Percentiles rank a stretch among this genome's conserved stretches.
phyloP scores from a whole-genome alignment of 2,113 vertebrate species.

The Camelus dromedarius region DNA sequence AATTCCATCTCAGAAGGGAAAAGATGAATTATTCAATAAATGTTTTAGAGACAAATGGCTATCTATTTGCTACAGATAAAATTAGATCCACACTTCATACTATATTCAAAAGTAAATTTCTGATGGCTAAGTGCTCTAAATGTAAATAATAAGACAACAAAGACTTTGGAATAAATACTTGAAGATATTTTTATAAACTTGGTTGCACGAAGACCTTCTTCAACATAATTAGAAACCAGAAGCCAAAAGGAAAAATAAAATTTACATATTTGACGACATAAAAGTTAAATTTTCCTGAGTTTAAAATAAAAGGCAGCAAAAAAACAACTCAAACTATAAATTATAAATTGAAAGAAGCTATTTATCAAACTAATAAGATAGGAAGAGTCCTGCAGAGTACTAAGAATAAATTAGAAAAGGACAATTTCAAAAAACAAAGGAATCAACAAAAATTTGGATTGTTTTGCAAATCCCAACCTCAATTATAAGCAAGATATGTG shows the following conservation, averaged over 20 bases:
- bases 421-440: background rate
- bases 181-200: background rate
- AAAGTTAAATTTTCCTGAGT: conserved; percentile 10
- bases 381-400: background rate
- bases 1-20: background rate
- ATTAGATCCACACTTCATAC: background rate
- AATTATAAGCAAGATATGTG: background rate
- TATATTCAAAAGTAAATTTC: conserved; percentile 37
- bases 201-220: background rate
- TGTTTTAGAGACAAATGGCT: background rate
- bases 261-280: background rate
- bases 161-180: conserved; percentile 17
- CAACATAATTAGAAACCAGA: background rate
- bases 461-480: background rate
- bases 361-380: conserved; percentile 39
- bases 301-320: conserved; percentile 31
- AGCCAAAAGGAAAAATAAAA: conserved; percentile 16
- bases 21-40: background rate
- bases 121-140: background rate
- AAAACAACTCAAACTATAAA: background rate
- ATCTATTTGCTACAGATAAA: background rate
- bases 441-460: background rate
- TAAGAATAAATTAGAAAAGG: background rate
- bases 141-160: conserved; percentile 9
- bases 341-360: conserved; percentile 26